Base-by-base conservation (phyloP, 2,888 invertebrate species). In the Drosophila pegasa region DNA sequence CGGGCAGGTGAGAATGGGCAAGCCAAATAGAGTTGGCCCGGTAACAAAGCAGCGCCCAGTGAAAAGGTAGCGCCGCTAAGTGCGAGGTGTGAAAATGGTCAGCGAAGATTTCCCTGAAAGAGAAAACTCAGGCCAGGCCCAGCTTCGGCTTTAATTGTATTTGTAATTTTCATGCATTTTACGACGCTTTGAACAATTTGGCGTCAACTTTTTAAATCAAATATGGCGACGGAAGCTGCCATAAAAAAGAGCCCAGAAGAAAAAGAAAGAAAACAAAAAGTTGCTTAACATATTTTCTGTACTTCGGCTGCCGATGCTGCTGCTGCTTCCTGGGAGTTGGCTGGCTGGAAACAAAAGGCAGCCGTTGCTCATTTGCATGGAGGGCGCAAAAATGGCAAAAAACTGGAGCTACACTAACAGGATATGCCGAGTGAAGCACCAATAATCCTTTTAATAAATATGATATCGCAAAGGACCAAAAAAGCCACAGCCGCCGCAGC, bases 391-490 rank as follows among this genome's bases (percentile, higher is more conserved):
- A 16, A 27, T 10, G 9, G n/a, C 5, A 14, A 10, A 29, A 47
- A 47, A 29, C 27, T 10, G 33, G 33, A 27, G 27, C 81, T 78
- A 70, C 78, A 88, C 88, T 85, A 82, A 88, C 91, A 90, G 91
- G 90, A 90, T 90, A 85, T 82, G 74, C 69, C 85, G 43, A 81
- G 89, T 83, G 82, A 89, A 90, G 87, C 89, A 89, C 87, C 91
- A 90, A 90, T 91, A 90, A 90, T 91, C 89, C 91, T 90, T 90
- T 90, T 89, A 89, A 89, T 90, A 90, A 91, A 90, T 90, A 90
- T 90, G 89, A 90, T 91, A 91, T 90, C 90, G 88, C 88, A 90
- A 88, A 87, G 87, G 89, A 87, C 83, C 89, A 81, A 89, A 87
- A 89, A 89, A 89, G 85, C 89, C 85, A 75, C 78, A 83, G 69